Base-by-base conservation (phyloP, 2,113 vertebrate genomes). In the Meleagris gallopavo region DNA sequence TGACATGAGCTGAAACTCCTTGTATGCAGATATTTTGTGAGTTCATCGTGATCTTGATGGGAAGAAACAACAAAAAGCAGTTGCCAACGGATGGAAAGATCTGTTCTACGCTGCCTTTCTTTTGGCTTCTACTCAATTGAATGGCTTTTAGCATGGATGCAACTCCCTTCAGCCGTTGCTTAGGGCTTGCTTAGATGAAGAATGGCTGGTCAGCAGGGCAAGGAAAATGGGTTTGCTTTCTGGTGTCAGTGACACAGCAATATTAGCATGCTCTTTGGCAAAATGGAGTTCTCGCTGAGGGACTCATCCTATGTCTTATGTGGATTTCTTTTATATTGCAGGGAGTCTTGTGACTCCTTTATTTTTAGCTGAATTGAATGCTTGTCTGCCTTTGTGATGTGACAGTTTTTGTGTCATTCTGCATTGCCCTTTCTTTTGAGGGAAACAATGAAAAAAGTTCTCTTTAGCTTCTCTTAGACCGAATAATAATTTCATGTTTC, bases 351-450 rank as follows among this genome's bases (percentile, higher is more conserved):
- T 95, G 94, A 91, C 81, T 89, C 52, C 36, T 70, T 89, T 96
- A 92, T 95, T 96, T 96, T 93, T 94, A 95, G 78, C 78, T 77
- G 50, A 1, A 10, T 30, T 64, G 46, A 86, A 45, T 73, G 54
- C 36, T 83, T 91, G 78, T 87, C 95, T 96, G 87, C 78, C 71
- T 96, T 90, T 75, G 32, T 58, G 43, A 66, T 93, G 74, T 58
- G 91, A 80, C 62, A 91, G 62, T 82, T 92, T 40, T 87, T 40
- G 58, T 85, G 71, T 82, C 54, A 16, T 89, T 76, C 58, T 90
- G 75, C 14, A 11, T 72, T 58, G 40, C 88, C 78, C 30, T 73
- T 72, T 75, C 72, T 62, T 85, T 55, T 66, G 45, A 62, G 71
- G 80, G 76, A 89, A 82, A 50, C 62, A 48, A 30, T 88, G 36